Base-by-base conservation (phyloP, 2,888 invertebrate genomes). In the Polyommatus iphigenia region DNA sequence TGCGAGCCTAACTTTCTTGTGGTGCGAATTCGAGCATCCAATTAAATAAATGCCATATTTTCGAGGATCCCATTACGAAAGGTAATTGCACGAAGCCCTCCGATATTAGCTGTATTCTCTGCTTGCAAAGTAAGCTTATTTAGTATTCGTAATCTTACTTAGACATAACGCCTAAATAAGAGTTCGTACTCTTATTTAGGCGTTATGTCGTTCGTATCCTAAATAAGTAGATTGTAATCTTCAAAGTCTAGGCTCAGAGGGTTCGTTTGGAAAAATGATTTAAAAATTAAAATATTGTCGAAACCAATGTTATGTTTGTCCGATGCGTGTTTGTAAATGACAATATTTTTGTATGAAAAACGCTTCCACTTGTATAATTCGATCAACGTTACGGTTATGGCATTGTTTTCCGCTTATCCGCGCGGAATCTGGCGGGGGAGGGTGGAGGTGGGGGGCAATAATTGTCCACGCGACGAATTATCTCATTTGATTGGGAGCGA, bases 401-500 rank as follows among this genome's bases (percentile, higher is more conserved):
- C 29, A 75, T 18, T 82, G 83, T 82, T 84, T 84, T 83, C 84
- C 84, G 85, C 83, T 83, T 85, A 88, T 87, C 86, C 83, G 83
- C 79, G 80, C 82, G 83, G 82, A 86, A 88, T 87, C 86, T 84
- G 85, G 83, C 82, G 84, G 83, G 85, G 88, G 87, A 88, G 87
- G 88, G 87, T 88, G 87, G 83, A 82, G 84, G 83, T 85, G 88
- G 87, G 46, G 88, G 87, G 88, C 86, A 87, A 90, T 89, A 87
- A 90, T 89, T 86, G 86, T 83, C 83, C 85, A 84, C 86, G 85
- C 84, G 81, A 75, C 85, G 86, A 89, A 89, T 90, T 88, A 90
- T 89, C 86, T 86, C 85, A 50, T 82, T 80, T 84, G 84, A 85
- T 84, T 84, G 84, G 86, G 84, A 86, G 83, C 80, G 83, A 86